Evolutionary conservation across 2,113 vertebrate genomes (phyloP), one percentile per base, ranked within the genome.

Genomic region (Columbina picui): DNA sequence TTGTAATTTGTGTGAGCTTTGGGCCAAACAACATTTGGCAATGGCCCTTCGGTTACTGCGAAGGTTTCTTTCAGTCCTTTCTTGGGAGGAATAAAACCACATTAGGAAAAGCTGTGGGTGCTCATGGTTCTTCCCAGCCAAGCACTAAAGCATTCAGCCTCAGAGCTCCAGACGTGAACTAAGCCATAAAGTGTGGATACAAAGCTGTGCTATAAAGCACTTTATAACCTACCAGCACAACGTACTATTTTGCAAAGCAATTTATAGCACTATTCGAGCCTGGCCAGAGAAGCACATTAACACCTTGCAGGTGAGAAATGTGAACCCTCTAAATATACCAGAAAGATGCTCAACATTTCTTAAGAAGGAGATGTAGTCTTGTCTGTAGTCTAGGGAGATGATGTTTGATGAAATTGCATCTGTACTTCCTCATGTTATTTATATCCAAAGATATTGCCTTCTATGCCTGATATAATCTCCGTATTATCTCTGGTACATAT

Each of bases 401-500:
- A 74, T 90, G 87, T 64, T 71, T 94, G 83, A 81, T 92, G 83
- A 86, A 94, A 96, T 71, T 92, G 56, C 86, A 39, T 92, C 83
- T 90, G 56, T 84, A 53, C 79, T 92, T 94, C 80, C 56, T 89
- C 36, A 2, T 53, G 75, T 94, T 94, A 96, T 94, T 97, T 96
- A 89, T 95, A 94, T 78, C 73, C 80, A 47, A 55, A 93, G 76
- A 75, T 94, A 94, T 45, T 93, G 64, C 9, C 0, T 88, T 96
- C 76, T 45, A 1, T 77, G 82, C 50, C 78, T 88, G 90, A 94
- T 92, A n/a, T 14, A 84, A 90, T 94, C 94, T 87, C 75, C 60
- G 68, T 80, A 26, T 86, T 94, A 92, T 93, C 83, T 88, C 80
- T 89, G 69, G 94, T 90, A 71, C 64, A 59, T 94, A 41, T 22